Evolutionary conservation across 2,888 invertebrate genomes (phyloP), one percentile per base, ranked within the genome.

Genomic region (Mythimna impura): DNA sequence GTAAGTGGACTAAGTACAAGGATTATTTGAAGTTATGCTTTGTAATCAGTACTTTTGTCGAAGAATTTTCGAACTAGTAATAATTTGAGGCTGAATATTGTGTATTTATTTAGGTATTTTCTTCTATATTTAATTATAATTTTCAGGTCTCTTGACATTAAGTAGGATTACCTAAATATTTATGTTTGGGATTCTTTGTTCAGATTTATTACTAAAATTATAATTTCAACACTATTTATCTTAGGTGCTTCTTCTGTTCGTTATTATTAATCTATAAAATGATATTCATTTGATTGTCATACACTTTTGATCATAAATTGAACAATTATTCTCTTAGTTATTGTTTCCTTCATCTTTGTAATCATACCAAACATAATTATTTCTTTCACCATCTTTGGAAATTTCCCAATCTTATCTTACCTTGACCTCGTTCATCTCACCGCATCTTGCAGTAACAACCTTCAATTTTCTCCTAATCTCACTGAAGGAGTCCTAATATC

Each of bases 401-500:
- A 50, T 20, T 50, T 25, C 14, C 43, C 8, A 57, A 64, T 71
- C 36, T 20, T 47, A 64, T 80, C 60, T 60, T 64, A 30, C 10
- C 30, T 47, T 67, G 25, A 62, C 52, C 47, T 55, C 5, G 4
- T 47, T 60, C 7, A 54, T 9, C 40, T 57, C 50, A 52, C 47
- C 30, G 17, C 40, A 66, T 74, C 66, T 63, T 3, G 40, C 62
- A 43, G 64, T 60, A 67, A 67, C 58, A 73, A 63, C 50, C 57
- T 20, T 69, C 72, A 71, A 78, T 79, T 57, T 67, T 47, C 52
- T 60, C 62, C 22, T 74, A 60, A 73, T 73, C 47, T 66, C 40
- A 47, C 47, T 30, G 34, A 77, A 75, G 40, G 70, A 73, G 70
- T 73, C 78, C 73, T 66, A 81, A 62, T 83, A 76, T 75, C 74